Base-by-base conservation (phyloP, 2,113 vertebrate genomes). In the Gnathonemus echidnorhynchus region DNA sequence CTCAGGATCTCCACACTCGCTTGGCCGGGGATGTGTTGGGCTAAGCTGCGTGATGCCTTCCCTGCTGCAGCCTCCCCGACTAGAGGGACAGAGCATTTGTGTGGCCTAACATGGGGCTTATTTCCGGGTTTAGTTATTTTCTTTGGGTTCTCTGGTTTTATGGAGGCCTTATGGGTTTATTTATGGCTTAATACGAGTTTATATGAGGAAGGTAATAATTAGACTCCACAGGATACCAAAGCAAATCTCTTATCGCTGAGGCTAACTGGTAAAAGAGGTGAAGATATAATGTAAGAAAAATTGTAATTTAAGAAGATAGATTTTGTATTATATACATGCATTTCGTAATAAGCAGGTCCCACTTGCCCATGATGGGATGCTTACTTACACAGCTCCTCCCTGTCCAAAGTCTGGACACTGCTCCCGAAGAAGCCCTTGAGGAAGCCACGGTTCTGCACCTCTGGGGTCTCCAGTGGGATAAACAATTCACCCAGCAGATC, bases 401-500 rank as follows among this genome's bases (percentile, higher is more conserved):
- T 96, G 95, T 99, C 98, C 80, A 99, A 98, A 31, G 96, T 98
- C 90, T 98, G 97, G 87, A 97, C 96, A 0, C 97, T 99, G 93
- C 98, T 98, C 91, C 98, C 97, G 92, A 99, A 99, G 90, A 99
- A 96, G 84, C 98, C 98, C 92, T 99, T 99, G 42, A 99, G 96
- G 93, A 99, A 99, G 53, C 98, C 98, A 96, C 97, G 96, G 93
- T 97, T 99, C 92, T 98, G 98, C 74, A 97, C 98, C 94, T 99
- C 98, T n/a, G 98, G 98, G 17, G 97, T 98, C 95, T 99, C 98
- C 92, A 97, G 97, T 6, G 98, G 97, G 86, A 95, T 98, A 94
- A 99, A 99, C 91, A 99, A 95, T 93, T 99, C 98, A 87, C 98
- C 98, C 85, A 99, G 96, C 98, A 98, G 98, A 90, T 99, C 98